phyloP scores from a whole-genome alignment of 2,113 vertebrate species.

The Leptosomus discolor region DNA sequence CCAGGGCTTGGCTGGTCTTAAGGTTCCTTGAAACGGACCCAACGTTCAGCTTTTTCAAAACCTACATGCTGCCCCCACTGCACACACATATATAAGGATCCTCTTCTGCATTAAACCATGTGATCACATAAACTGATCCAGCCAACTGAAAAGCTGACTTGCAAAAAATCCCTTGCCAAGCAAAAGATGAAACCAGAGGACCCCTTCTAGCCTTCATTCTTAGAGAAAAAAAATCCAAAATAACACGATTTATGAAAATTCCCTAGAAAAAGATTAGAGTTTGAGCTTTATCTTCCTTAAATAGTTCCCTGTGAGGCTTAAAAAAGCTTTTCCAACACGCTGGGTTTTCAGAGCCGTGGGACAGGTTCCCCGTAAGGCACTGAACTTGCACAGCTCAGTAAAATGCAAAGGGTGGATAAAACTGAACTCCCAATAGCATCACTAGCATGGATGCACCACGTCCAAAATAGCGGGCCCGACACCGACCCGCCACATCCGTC shows the following conservation, averaged over 20 bases:
- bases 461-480: accelerated
- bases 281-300: background rate
- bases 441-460: accelerated
- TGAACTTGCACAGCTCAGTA: background rate
- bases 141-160: background rate
- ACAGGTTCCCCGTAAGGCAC: background rate
- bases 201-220: background rate
- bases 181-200: background rate
- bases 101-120: background rate
- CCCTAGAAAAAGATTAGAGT: background rate
- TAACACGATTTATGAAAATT: background rate
- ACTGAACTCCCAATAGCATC: background rate
- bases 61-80: background rate
- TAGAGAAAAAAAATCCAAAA: background rate
- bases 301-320: background rate
- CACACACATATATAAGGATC: background rate
- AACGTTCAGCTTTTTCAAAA: background rate
- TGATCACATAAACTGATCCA: background rate
- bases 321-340: background rate
- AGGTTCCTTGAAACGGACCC: background rate
- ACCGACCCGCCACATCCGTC: background rate
- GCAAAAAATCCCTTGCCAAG: background rate
- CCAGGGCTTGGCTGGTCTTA: background rate
- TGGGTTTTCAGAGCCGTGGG: background rate
- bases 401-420: background rate